These are phyloP conservation scores for Deroplatys truncata DNA, from an alignment of 2,888 invertebrate species.

Conservation along the genomic window DNA sequence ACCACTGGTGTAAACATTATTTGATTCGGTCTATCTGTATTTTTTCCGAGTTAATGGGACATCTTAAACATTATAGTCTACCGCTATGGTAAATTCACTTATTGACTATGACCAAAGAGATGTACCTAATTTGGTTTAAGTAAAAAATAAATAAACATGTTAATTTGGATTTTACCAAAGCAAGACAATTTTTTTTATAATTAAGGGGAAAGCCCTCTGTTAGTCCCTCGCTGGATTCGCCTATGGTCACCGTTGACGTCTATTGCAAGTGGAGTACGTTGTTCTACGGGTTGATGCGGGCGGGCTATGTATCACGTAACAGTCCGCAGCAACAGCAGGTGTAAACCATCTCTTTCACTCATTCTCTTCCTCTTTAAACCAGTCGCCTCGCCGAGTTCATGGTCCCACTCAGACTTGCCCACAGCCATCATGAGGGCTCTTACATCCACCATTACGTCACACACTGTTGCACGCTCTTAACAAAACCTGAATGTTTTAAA, in stretches of 20 bases:
- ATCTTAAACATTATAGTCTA: too few relatives aligned
- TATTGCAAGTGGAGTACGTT: not conserved
- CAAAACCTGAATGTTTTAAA: not conserved
- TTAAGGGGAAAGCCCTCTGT: too few relatives aligned
- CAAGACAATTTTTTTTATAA: too few relatives aligned
- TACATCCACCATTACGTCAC: not conserved
- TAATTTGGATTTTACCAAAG: too few relatives aligned
- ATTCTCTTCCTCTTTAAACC: not conserved
- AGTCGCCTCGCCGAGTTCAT: not conserved
- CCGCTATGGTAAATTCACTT: too few relatives aligned
- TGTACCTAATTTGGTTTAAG: too few relatives aligned
- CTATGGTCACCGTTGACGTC: not conserved
- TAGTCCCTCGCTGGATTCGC: too few relatives aligned
- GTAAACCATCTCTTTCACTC: not conserved
- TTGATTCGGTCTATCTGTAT: too few relatives aligned
- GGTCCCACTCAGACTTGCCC: not conserved
- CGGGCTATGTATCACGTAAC: not conserved
- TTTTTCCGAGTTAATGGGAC: too few relatives aligned
- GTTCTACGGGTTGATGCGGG: not conserved
- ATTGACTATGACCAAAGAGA: too few relatives aligned
- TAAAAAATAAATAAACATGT: too few relatives aligned
- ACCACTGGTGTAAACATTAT: too few relatives aligned
- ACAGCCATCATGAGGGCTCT: not conserved
- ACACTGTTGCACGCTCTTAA: not conserved
- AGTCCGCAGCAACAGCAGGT: not conserved